phyloP scores from a whole-genome alignment of 35 echinoderm and acorn worm species.

The Nesometra sesokonis region DNA sequence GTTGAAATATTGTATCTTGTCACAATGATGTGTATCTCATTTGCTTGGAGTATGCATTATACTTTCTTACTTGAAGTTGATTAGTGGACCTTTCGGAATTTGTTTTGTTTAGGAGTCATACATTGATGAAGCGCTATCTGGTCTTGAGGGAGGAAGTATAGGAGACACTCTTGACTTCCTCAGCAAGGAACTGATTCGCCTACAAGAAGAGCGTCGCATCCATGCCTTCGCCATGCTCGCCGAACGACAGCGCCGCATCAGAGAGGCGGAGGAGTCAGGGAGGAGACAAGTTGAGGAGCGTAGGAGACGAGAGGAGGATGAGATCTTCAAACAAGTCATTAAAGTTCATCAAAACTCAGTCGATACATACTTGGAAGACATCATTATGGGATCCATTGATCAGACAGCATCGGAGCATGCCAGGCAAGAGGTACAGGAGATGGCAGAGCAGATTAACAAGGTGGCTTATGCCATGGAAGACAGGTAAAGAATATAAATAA shows the following conservation, averaged over 20 bases:
- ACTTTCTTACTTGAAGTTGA: too few relatives aligned
- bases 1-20: too few relatives aligned
- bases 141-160: conserved; percentile 53
- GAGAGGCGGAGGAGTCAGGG: conserved; percentile 91
- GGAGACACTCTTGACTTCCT: conserved; percentile 98
- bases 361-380: conserved; percentile 89
- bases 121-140: conserved; percentile 74
- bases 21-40: too few relatives aligned
- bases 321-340: conserved; percentile 97
- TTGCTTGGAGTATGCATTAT: too few relatives aligned
- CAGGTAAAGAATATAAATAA: too few relatives aligned
- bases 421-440: conserved; percentile 61
- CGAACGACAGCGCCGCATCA: conserved; percentile 72
- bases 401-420: conserved; percentile 72
- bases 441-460: conserved; percentile 84
- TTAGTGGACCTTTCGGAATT: too few relatives aligned
- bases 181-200: conserved; percentile 91
- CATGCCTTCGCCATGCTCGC: conserved; percentile 98
- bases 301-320: conserved; percentile 88
- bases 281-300: conserved; percentile 91
- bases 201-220: conserved; percentile 95
- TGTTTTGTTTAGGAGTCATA: conserved; percentile 64
- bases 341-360: conserved; percentile 94
- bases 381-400: conserved; percentile 73
- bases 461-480: conserved; percentile 84